phyloP scores from a whole-genome alignment of 2,113 vertebrate genomes.

The Eulemur macaco region DNA sequence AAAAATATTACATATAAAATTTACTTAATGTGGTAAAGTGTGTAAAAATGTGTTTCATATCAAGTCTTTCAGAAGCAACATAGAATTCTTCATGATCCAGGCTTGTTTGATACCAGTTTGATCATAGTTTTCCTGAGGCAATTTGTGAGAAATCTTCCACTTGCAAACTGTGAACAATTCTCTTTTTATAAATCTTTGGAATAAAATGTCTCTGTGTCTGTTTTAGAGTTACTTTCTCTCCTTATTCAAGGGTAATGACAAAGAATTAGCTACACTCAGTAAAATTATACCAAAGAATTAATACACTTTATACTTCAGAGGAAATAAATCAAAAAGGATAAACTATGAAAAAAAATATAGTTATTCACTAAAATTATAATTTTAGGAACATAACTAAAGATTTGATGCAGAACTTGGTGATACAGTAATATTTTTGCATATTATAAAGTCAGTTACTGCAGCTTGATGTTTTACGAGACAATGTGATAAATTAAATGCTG shows the following conservation, averaged over 20 bases:
- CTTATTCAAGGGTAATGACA: neutral
- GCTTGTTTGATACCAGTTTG: neutral
- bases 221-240: neutral
- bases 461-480: neutral
- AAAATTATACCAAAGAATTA: neutral
- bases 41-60: neutral
- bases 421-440: neutral
- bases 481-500: slow-evolving; percentile 1
- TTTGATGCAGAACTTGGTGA: neutral
- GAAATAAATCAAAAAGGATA: neutral
- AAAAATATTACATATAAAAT: neutral
- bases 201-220: neutral
- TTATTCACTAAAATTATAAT: neutral
- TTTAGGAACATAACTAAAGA: neutral
- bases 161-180: neutral
- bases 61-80: neutral
- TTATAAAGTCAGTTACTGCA: neutral
- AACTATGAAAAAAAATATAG: neutral
- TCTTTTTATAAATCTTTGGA: neutral
- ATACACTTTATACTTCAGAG: neutral
- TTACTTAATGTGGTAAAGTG: neutral
- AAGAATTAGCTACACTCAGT: neutral
- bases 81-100: neutral
- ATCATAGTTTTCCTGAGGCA: neutral
- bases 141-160: neutral